Evolutionary conservation across 2,797 vertebrate genomes (phyloP).

Genomic region (Triplophysa bombifrons): DNA sequence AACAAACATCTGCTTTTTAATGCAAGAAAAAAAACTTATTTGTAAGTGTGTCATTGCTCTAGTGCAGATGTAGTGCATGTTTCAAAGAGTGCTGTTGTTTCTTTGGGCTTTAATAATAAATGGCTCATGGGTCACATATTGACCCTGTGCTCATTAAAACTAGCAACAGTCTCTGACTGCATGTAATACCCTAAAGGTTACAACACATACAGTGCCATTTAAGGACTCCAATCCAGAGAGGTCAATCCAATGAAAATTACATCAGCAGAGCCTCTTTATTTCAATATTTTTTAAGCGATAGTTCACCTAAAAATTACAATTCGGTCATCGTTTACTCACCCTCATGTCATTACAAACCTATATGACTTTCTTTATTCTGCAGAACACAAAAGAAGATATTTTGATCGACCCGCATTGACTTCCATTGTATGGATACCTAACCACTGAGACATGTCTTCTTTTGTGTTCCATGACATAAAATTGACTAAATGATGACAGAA

Average conservation of each 20-base stretch:
- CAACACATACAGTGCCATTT: neutral
- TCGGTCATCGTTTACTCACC: too few relatives aligned
- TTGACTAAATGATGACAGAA: too few relatives aligned
- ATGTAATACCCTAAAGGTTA: neutral
- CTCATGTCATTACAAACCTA: too few relatives aligned
- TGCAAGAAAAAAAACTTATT: neutral
- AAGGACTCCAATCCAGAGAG: slow-evolving; percentile 5
- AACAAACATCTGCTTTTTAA: neutral
- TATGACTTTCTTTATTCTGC: too few relatives aligned
- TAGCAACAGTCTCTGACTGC: neutral
- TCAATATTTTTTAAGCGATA: too few relatives aligned
- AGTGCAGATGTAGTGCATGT: neutral
- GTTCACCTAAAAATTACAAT: too few relatives aligned
- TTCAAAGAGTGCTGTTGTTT: neutral
- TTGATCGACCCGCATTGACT: too few relatives aligned
- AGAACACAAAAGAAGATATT: too few relatives aligned
- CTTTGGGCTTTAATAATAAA: neutral
- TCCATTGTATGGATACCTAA: too few relatives aligned
- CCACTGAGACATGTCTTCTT: too few relatives aligned
- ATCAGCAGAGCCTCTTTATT: neutral
- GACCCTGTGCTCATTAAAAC: slow-evolving; percentile 4
- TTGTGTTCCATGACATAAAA: too few relatives aligned
- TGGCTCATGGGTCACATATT: slow-evolving; percentile 3
- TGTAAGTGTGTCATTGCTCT: neutral
- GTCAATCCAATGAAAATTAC: slow-evolving; percentile 1